These are phyloP conservation scores for Sebastiscus albofasciatus DNA, from an alignment of 2,797 vertebrate genomes.

Conservation along the genomic window DNA sequence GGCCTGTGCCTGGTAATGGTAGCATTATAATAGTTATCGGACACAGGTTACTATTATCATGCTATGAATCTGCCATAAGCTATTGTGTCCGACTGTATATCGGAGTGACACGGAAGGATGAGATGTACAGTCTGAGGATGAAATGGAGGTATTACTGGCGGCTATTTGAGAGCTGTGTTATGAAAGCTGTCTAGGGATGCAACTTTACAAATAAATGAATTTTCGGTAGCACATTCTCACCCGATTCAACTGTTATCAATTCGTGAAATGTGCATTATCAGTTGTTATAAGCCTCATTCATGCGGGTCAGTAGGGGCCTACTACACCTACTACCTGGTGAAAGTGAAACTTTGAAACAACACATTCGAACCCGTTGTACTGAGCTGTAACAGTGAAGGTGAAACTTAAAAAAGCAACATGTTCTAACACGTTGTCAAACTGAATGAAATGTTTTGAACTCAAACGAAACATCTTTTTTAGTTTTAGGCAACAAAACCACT, in stretches of 20 bases:
- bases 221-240: not conserved
- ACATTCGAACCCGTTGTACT: not conserved
- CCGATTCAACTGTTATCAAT: not conserved
- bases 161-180: slow-evolving; percentile 10
- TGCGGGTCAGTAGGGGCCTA: not conserved
- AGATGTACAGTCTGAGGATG: not conserved
- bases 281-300: not conserved
- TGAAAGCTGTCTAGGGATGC: slow-evolving; percentile 13
- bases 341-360: not conserved
- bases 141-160: slow-evolving; percentile 1
- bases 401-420: not conserved
- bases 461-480: too few species aligned
- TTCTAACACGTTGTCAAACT: not conserved
- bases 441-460: not conserved
- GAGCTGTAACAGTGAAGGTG: too few species aligned
- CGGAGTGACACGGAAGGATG: slow-evolving; percentile 32
- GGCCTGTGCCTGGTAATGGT: slow-evolving; percentile 63
- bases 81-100: slow-evolving; percentile 58
- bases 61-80: slow-evolving; percentile 70
- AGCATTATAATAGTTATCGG: slow-evolving; percentile 71
- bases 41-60: slow-evolving; percentile 68
- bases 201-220: not conserved
- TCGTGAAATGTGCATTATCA: not conserved
- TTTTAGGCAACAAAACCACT: too few species aligned
- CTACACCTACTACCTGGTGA: not conserved